Evolutionary conservation across 2,113 vertebrate species (phyloP), one percentile per base, ranked within the genome.

Genomic region (Ochotona princeps): DNA sequence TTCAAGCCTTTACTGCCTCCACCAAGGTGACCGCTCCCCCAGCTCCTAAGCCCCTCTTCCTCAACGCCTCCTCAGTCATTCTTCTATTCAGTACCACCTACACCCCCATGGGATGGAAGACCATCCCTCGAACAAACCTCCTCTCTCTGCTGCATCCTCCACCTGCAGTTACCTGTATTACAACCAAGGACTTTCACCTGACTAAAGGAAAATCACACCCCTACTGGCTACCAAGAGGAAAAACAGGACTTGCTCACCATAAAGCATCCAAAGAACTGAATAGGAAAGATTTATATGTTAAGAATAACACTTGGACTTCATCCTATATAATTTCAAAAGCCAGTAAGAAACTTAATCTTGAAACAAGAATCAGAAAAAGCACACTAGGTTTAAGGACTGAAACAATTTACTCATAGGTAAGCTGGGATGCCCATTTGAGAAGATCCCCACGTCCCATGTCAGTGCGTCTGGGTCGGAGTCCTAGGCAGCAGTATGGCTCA

Each of bases 321-420:
- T 84, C 63, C 79, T 35, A 86, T 23, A 65, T 57, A 13, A 72
- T 82, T 92, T 32, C 74, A 95, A 90, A 95, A 83, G 1, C 79
- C 21, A 70, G 60, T 23, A 25, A 83, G 47, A 91, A 90, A 92
- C 81, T 51, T 70, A 51, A 90, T 63, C 63, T 82, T 90, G 72
- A 90, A 92, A 91, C 25, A 67, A 92, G 23, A 90, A 44, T 51
- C 44, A 93, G 17, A 81, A 94, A 90, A 90, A 57, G 20, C 54
- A 78, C 15, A 78, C 15, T 91, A 47, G 20, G 25, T 63, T n/a
- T 80, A 87, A 94, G 65, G 60, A 86, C 44, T 28, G 6, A 91
- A n/a, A 20, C 51, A 93, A 9, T 67, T 94, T 63, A 96, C 66
- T 90, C 92, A 75, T 47, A 44, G 38, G 6, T 44, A 57, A 57